Evolutionary conservation across 2,888 invertebrate species (phyloP).

Genomic region (Tinea pellionella): DNA sequence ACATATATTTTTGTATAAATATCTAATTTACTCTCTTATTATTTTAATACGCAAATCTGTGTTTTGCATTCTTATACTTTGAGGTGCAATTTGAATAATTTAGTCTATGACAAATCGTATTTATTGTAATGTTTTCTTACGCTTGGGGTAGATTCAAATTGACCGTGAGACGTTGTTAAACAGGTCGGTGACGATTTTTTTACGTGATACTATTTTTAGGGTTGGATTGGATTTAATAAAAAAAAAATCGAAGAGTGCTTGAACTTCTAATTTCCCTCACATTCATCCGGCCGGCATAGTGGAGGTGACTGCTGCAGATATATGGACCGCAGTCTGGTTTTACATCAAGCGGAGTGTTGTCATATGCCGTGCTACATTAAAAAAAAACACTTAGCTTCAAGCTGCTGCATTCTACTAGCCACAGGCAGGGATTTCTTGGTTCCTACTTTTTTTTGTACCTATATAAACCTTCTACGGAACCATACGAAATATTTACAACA

Average conservation of each 20-base stretch:
- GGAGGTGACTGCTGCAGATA: too few relatives aligned
- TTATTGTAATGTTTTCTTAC: slow-evolving; percentile 34
- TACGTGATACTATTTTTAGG: neutral
- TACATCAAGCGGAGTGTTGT: too few relatives aligned
- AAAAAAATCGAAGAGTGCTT: neutral
- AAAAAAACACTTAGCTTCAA: too few relatives aligned
- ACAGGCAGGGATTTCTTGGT: too few relatives aligned
- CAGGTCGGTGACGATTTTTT: neutral
- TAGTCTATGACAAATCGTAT: slow-evolving; percentile 44
- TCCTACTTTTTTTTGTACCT: too few relatives aligned
- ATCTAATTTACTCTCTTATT: slow-evolving; percentile 53
- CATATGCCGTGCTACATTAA: too few relatives aligned
- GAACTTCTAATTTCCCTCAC: too few relatives aligned
- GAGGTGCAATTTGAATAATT: slow-evolving; percentile 57
- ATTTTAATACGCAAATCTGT: slow-evolving; percentile 30
- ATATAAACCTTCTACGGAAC: neutral
- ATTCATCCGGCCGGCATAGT: too few relatives aligned
- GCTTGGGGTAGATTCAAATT: slow-evolving; percentile 42
- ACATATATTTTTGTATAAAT: slow-evolving; percentile 50
- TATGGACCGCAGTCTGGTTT: too few relatives aligned
- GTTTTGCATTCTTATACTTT: slow-evolving; percentile 42
- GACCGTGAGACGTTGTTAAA: slow-evolving; percentile 38
- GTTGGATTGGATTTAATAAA: neutral
- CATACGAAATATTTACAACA: neutral
- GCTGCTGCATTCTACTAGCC: too few relatives aligned